Evolutionary conservation across 2,113 vertebrate genomes (phyloP), one percentile per base, ranked within the genome.

Genomic region (Mesocricetus auratus): DNA sequence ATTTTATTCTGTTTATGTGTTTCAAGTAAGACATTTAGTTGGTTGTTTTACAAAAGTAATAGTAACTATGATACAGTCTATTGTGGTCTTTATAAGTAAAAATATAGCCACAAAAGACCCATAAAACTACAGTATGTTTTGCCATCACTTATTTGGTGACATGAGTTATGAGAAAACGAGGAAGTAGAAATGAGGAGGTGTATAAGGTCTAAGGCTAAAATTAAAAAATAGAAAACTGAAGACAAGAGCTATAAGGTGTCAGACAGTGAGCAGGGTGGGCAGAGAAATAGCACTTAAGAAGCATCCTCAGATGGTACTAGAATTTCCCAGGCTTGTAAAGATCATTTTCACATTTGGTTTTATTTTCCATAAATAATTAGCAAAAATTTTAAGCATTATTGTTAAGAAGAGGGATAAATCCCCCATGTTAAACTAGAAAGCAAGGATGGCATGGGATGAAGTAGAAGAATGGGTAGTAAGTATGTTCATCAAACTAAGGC

Each of bases 351-450:
- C 47, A 17, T 13, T 47, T 77, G 3, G 9, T 86, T 89, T 96
- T 60, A 73, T 91, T n/a, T 5, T 66, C 9, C 64, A 36, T 47
- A 90, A 87, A 87, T 1, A 13, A 69, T 26, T 71, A 13, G 13
- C 24, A 8, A 86, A 86, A n/a, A 7, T 11, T 86, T 94, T 94
- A 83, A 77, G 47, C 4, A 91, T 45, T 47, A 29, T 66, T 86
- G 21, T 39, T 60, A 62, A 83, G 58, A 42, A 62, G 12, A 62
- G n/a, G 58, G 7, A 36, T 3, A 24, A 9, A 22, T 17, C 12
- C 7, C 42, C 3, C 24, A 7, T 62, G 81, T 83, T 62, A 9
- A 83, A 58, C 5, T 26, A 39, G 29, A 2, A 62, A 64, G n/a
- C n/a, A 85, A 39, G 45, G 24, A 62, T 85, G 58, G 39, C 16